Evolutionary conservation across 2,113 vertebrate species (phyloP).

Genomic region (Myrmophylax atrothorax): DNA sequence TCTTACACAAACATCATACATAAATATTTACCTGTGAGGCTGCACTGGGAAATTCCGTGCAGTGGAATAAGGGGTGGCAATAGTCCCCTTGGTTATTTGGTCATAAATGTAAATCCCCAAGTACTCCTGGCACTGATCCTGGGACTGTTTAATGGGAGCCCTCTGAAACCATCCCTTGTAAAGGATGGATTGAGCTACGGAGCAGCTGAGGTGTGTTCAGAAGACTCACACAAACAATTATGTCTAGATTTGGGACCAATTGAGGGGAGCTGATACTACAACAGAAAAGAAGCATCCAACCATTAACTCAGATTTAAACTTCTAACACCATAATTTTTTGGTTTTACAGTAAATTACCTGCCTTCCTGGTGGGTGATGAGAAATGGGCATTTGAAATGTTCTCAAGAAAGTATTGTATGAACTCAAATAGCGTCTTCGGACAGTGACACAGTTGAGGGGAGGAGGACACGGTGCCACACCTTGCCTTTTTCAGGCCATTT

Average conservation of each 20-base stretch:
- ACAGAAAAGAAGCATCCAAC: background rate
- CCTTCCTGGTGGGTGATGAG: background rate
- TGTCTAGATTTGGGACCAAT: background rate
- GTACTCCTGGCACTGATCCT: conserved; percentile 20
- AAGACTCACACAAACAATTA: background rate
- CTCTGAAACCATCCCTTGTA: background rate
- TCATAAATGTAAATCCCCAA: conserved; percentile 1
- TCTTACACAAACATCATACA: background rate
- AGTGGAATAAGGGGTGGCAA: background rate
- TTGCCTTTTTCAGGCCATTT: background rate
- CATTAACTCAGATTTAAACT: background rate
- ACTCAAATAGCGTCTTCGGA: background rate
- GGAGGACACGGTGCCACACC: background rate
- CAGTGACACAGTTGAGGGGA: background rate
- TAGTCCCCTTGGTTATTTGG: background rate
- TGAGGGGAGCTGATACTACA: background rate
- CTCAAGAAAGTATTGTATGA: background rate
- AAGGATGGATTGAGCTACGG: background rate
- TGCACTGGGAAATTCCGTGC: background rate
- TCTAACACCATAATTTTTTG: background rate
- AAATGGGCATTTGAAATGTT: background rate
- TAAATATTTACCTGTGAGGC: background rate
- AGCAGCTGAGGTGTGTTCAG: background rate
- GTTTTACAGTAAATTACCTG: background rate
- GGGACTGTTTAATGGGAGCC: background rate